Conservation (phyloP, 2,888 invertebrate genomes). For the Cynaeus angustus region DNA sequence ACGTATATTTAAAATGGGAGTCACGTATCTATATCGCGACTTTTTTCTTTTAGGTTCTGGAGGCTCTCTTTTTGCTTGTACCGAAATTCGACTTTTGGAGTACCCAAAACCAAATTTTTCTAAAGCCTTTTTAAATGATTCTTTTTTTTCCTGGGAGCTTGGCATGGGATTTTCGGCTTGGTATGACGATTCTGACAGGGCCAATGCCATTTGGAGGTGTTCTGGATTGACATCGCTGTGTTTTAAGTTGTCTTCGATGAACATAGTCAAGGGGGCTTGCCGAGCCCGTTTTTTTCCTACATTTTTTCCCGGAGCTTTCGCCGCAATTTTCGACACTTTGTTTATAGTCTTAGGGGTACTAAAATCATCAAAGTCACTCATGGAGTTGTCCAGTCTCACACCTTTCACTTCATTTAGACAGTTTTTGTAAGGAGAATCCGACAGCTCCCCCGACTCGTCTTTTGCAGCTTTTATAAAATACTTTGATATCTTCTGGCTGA, state of each 20-base stretch:
- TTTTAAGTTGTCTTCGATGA: conserved; percentile 72
- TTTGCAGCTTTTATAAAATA: conserved; percentile 52
- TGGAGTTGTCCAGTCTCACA: conserved; percentile 48
- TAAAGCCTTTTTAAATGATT: conserved; percentile 73
- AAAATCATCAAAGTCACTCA: conserved; percentile 64
- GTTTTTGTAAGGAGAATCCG: conserved; percentile 61
- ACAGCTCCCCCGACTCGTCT: conserved; percentile 19
- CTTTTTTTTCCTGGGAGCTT: conserved; percentile 52
- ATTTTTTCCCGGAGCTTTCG: conserved; percentile 53
- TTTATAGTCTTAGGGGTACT: conserved; percentile 59
- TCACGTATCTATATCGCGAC: conserved; percentile 65
- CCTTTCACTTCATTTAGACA: conserved; percentile 55
- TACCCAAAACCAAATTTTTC: conserved; percentile 78
- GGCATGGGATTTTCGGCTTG: conserved; percentile 53
- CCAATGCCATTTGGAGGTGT: conserved; percentile 80
- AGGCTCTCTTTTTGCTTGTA: conserved; percentile 44
- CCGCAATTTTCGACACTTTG: conserved; percentile 54
- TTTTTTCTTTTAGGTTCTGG: conserved; percentile 55
- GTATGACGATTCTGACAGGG: conserved; percentile 77
- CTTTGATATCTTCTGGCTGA: conserved; percentile 58
- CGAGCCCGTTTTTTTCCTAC: conserved; percentile 61
- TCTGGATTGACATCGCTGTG: conserved; percentile 76
- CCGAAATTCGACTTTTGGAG: conserved; percentile 46
- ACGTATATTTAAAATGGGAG: conserved; percentile 65
- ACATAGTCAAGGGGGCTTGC: conserved; percentile 66